Percentiles rank a stretch among this genome's conserved stretches.
These are phyloP conservation scores for Mythimna vitellina DNA, from an alignment of 2,888 invertebrate genomes.

Conservation along the genomic window DNA sequence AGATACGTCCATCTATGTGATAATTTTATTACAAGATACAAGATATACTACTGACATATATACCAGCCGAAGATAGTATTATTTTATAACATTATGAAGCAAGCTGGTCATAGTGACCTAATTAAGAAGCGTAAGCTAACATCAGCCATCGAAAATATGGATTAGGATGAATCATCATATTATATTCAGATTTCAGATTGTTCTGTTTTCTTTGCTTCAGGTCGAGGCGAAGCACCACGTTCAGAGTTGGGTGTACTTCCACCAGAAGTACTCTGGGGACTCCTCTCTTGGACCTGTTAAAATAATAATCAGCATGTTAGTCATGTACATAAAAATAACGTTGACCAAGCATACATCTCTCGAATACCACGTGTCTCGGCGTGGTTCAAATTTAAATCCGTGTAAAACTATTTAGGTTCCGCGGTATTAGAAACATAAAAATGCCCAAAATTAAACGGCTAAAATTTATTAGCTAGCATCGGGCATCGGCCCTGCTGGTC, in stretches of 20 bases:
- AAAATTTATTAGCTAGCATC: too few species aligned
- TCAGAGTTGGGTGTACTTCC: slow-evolving; percentile 86
- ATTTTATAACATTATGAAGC: slow-evolving; percentile 21
- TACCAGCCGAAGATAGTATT: slow-evolving; percentile 9
- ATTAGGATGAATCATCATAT: slow-evolving; percentile 1
- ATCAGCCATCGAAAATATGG: slow-evolving; percentile 22
- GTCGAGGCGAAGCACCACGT: slow-evolving; percentile 76
- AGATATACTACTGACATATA: slow-evolving; percentile 12
- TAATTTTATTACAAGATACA: neutral
- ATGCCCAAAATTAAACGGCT: neutral
- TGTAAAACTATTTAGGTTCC: neutral
- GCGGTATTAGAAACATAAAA: neutral
- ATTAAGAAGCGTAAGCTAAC: slow-evolving; percentile 24
- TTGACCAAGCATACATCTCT: neutral
- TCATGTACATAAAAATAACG: slow-evolving; percentile 8
- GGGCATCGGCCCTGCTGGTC: too few species aligned
- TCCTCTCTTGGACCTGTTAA: slow-evolving; percentile 83
- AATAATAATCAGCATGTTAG: slow-evolving; percentile 53
- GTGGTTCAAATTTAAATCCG: neutral
- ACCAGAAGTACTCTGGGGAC: slow-evolving; percentile 86
- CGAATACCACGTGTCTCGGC: neutral
- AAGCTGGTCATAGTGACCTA: slow-evolving; percentile 24
- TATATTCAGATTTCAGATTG: slow-evolving; percentile 15
- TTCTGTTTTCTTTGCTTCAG: slow-evolving; percentile 58
- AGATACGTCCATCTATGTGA: neutral